Evolutionary conservation across 2,113 vertebrate species (phyloP).

Genomic region (Murina feae): DNA sequence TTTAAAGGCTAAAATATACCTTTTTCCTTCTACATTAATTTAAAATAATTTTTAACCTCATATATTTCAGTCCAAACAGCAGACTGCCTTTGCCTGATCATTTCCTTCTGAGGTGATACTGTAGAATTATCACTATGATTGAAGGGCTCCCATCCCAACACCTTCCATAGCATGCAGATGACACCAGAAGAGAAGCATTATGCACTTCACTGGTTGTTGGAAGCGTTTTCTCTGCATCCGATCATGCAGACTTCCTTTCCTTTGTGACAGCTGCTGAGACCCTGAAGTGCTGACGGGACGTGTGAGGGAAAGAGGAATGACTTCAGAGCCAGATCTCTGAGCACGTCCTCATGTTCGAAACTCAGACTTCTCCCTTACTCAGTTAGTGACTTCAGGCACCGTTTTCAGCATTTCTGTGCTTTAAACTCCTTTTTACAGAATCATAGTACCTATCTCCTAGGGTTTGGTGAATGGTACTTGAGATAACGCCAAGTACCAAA

Average conservation of each 20-base stretch:
- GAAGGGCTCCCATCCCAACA: background rate
- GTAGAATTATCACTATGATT: background rate
- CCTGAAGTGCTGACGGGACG: background rate
- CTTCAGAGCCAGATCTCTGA: background rate
- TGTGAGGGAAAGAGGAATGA: background rate
- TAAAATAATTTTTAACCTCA: background rate
- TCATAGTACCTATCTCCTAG: background rate
- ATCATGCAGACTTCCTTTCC: background rate
- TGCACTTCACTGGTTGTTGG: background rate
- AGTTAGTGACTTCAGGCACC: background rate
- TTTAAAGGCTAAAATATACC: background rate
- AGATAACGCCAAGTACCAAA: background rate
- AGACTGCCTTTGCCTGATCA: background rate
- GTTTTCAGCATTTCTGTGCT: background rate
- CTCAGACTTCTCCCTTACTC: background rate
- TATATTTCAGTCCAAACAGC: background rate
- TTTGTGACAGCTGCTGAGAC: background rate
- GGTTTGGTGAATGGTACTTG: background rate
- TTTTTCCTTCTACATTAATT: background rate
- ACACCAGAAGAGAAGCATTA: background rate
- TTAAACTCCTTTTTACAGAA: background rate
- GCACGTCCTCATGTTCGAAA: background rate
- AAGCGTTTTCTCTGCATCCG: background rate
- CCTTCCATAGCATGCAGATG: background rate
- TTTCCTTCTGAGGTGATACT: background rate